Evolutionary conservation across 2,888 invertebrate species (phyloP), one percentile per base, ranked within the genome.

Genomic region (Aphidoletes aphidimyza): DNA sequence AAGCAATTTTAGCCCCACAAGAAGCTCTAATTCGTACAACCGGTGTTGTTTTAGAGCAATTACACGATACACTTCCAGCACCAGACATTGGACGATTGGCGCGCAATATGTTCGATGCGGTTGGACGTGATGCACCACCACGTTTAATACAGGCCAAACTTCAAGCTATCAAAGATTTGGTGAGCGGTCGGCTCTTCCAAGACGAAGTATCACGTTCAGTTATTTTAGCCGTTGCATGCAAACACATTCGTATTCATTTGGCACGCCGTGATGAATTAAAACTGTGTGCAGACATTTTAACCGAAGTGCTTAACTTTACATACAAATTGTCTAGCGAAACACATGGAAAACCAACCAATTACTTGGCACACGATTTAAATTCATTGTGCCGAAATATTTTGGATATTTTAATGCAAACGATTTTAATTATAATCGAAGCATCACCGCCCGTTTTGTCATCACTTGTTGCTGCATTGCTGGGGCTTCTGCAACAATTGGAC

Each of bases 391-490:
- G 95, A 86, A 94, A 94, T 85, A 93, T 95, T 6, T 90, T 97
- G 85, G 96, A 96, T 87, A 95, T 96, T 85, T 91, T 97, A 6
- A 95, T 97, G 83, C 95, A 97, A 88, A 95, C 96, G 0, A 95
- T 96, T 6, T 91, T 96, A 86, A 94, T 95, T 86, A 92, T 96
- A 37, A 94, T 96, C 87, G 95, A 96, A 86, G 93, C 95, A 45
- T 94, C 94, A 34, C 92, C 94, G 6, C 92, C 93, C 0, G 93
- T 95, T 19, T 86, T 90, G 26, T 88, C 97, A 2, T 94, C 95
- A 86, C 91, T 98, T 89, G 97, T 98, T 17, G 95, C 96, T 0
- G 97, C 96, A 88, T 91, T 98, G 26, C 92, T 97, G 36, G 96
- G 97, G 0, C 92, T 96, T 78, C 91, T 98, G 88, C 96, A 97